phyloP scores from a whole-genome alignment of 1,140 invertebrate species.

The Dinoponera quadriceps region DNA sequence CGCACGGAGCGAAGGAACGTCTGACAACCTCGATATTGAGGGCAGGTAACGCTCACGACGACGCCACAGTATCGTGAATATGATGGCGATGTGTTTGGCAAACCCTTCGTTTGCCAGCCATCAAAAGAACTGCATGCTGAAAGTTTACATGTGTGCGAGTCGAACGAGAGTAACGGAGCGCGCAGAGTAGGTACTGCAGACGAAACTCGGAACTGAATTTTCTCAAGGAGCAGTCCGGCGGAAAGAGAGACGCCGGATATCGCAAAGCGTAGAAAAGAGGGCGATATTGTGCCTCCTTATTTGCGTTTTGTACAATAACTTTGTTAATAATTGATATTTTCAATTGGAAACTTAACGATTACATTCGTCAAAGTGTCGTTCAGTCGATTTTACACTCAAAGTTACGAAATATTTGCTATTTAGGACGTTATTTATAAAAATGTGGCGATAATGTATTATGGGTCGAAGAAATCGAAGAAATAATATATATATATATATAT shows the following conservation, averaged over 20 bases:
- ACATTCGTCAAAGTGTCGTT: too few relatives aligned
- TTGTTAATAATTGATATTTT: too few relatives aligned
- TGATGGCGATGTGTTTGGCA: conserved; percentile 38
- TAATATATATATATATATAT: too few relatives aligned
- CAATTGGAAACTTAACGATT: too few relatives aligned
- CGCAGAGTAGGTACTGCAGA: not conserved
- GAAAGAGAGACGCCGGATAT: conserved; percentile 3
- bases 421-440: too few relatives aligned
- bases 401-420: too few relatives aligned
- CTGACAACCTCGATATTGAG: conserved; percentile 48
- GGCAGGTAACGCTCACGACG: conserved; percentile 48
- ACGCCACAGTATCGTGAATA: not conserved
- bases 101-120: conserved; percentile 23
- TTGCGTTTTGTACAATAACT: too few relatives aligned
- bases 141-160: not conserved
- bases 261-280: conserved; percentile 21
- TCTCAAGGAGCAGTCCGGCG: not conserved
- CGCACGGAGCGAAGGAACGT: not conserved
- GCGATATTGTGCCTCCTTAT: too few relatives aligned
- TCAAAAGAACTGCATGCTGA: conserved; percentile 36
- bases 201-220: conserved; percentile 29
- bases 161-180: conserved; percentile 33
- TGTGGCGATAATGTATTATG: too few relatives aligned
- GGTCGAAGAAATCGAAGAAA: too few relatives aligned
- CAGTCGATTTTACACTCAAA: too few relatives aligned